phyloP scores from a whole-genome alignment of 2,797 vertebrate genomes.

The Champsocephalus gunnari region DNA sequence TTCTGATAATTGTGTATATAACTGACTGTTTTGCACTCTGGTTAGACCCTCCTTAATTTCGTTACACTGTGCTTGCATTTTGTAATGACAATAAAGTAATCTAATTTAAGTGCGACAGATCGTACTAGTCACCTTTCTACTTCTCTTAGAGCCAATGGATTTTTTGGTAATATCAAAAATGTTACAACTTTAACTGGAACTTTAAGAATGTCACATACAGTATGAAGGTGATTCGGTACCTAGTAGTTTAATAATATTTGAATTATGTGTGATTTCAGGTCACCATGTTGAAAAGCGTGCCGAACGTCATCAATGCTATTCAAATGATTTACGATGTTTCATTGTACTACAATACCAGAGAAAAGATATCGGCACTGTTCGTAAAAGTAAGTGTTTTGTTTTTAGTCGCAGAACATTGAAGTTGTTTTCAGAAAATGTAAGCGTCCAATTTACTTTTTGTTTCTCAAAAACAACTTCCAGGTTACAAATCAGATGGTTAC shows the following conservation, averaged over 20 bases:
- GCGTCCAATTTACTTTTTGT: neutral
- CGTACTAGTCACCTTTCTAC: neutral
- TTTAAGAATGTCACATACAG: neutral
- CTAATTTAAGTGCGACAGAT: too few relatives aligned
- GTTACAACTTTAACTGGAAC: neutral
- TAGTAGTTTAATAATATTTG: constrained; percentile 2
- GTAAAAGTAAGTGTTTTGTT: constrained; percentile 80
- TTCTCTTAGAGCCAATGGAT: neutral
- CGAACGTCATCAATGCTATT: constrained; percentile 85
- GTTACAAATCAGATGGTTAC: constrained; percentile 90
- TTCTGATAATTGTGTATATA: too few relatives aligned
- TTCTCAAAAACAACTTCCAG: constrained; percentile 64
- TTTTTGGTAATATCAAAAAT: neutral
- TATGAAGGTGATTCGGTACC: neutral
- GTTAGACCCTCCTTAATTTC: too few relatives aligned
- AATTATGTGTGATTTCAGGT: constrained; percentile 77
- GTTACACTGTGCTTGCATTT: too few relatives aligned
- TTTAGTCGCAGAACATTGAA: neutral
- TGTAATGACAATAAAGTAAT: too few relatives aligned
- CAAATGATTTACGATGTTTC: constrained; percentile 86
- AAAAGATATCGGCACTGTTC: constrained; percentile 86
- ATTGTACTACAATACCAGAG: constrained; percentile 86
- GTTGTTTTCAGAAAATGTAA: constrained; percentile 5
- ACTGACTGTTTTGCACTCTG: too few relatives aligned
- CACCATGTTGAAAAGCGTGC: constrained; percentile 84